These are phyloP conservation scores for Poecile montanus DNA, from an alignment of 2,797 vertebrate genomes.

Conservation along the genomic window DNA sequence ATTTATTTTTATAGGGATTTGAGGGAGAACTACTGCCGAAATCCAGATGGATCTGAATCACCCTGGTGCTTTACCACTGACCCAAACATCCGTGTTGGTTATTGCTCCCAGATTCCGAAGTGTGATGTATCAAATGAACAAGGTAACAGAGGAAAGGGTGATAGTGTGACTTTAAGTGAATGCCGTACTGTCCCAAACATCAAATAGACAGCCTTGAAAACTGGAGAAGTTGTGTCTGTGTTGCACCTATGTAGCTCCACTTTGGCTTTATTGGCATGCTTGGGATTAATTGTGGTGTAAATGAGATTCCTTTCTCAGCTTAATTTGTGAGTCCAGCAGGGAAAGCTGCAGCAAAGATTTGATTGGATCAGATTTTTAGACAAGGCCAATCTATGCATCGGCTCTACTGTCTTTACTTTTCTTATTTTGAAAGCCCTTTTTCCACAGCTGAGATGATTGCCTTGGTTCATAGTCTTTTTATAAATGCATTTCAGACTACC, in stretches of 20 bases:
- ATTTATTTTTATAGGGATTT: conserved; percentile 85
- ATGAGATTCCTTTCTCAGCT: background rate
- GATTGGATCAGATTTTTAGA: background rate
- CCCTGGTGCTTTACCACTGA: conserved; percentile 98
- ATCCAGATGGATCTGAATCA: conserved; percentile 94
- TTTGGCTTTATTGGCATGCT: background rate
- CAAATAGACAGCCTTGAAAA: background rate
- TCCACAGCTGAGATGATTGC: background rate
- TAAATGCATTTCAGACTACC: background rate
- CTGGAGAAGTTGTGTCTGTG: background rate
- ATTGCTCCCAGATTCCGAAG: conserved; percentile 93
- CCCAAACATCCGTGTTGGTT: conserved; percentile 88
- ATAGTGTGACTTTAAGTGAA: background rate
- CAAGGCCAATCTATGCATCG: background rate
- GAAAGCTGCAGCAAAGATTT: background rate
- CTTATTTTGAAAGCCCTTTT: background rate
- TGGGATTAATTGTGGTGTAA: background rate
- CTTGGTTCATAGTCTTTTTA: background rate
- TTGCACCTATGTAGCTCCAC: background rate
- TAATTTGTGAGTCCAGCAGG: background rate
- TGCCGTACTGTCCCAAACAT: background rate
- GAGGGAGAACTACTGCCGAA: conserved; percentile 95
- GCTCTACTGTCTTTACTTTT: background rate
- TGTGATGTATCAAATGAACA: conserved; percentile 81
- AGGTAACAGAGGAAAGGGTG: conserved; percentile 71